Evolutionary conservation across 2,113 vertebrate species (phyloP), one percentile per base, ranked within the genome.

Genomic region (Anoura caudifer): DNA sequence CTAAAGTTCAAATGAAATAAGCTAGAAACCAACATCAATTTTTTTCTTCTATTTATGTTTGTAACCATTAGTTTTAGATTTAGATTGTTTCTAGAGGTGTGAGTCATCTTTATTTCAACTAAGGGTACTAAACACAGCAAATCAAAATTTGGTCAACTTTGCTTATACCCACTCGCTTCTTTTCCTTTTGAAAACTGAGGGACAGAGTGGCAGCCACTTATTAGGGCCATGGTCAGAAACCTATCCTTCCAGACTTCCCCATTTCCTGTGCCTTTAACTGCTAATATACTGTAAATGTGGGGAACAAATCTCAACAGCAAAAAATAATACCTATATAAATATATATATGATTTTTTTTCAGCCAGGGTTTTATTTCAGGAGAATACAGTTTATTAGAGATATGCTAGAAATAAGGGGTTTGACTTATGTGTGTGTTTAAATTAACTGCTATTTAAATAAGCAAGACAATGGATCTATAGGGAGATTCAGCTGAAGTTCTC

Each of bases 381-480:
- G 36, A 4, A 73, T 87, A 92, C 45, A 97, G 90, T 97, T 98
- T 93, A 87, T 94, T 95, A 95, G 87, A 87, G 4, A 0, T 61
- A 38, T 84, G 91, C 47, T 96, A 94, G 80, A 94, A 97, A 95
- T 92, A 98, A 96, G 50, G 75, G 96, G 67, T 97, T 89, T 91
- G 90, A 92, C 83, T 98, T 97, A 63, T 88, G 85, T 98, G 95
- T 95, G 97, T 96, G 96, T 98, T 97, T 98, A 98, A 98, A 98
- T 98, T 96, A 98, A 97, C 96, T 80, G 24, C 79, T 98, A 89
- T 97, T 98, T 98, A 98, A 98, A 97, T 96, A 98, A 98, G 94
- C 91, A 97, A 87, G 86, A 96, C 80, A 90, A 97, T 97, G 92
- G 54, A 45, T 98, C 94, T 97, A 26, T 16, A 50, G 79, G 70